Base-by-base conservation (phyloP, 2,113 vertebrate genomes). In the Etia nguti region DNA sequence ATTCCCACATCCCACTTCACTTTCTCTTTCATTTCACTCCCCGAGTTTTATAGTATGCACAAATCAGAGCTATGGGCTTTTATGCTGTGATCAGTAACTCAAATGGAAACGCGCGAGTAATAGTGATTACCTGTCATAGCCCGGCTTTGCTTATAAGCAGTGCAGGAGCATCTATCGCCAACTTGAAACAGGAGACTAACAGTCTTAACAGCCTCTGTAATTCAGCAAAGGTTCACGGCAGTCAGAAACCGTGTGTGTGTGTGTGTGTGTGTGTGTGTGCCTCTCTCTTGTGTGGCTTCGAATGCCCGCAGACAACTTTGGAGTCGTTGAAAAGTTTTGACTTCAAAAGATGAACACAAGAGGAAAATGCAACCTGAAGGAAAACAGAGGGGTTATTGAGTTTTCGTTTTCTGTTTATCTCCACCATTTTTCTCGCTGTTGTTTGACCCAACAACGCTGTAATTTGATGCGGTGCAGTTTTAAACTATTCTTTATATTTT, bases 71-170 rank as follows among this genome's bases (percentile, higher is more conserved):
- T 84, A 85, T 54, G 90, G 86, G 90, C 92, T 95, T 93, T 94
- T 89, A 94, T 90, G 91, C 80, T 38, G 92, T 93, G 88, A 95
- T 94, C 92, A 95, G 85, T 92, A 92, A 92, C 92, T 88, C 88
- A 88, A 94, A 95, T 94, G 92, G 95, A 92, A 93, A 90, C 18
- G 75, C 57, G 29, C 83, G 86, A 82, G 82, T 90, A 90, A 93
- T 92, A 91, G 89, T 94, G 93, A 95, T 95, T 94, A 94, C 91
- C 95, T 95, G 95, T 90, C 95, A 93, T 88, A 75, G 92, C 70
- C 31, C 4, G 48, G 91, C 93, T 90, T 89, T 92, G 94, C 84
- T 89, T 89, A 89, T 86, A 90, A 91, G 91, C 91, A 54, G 87
- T 55, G 75, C 62, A 8, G 75, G 56, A 84, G 88, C 84, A 91